Conservation (phyloP, 2,113 vertebrate species). For the Laterallus jamaicensis region DNA sequence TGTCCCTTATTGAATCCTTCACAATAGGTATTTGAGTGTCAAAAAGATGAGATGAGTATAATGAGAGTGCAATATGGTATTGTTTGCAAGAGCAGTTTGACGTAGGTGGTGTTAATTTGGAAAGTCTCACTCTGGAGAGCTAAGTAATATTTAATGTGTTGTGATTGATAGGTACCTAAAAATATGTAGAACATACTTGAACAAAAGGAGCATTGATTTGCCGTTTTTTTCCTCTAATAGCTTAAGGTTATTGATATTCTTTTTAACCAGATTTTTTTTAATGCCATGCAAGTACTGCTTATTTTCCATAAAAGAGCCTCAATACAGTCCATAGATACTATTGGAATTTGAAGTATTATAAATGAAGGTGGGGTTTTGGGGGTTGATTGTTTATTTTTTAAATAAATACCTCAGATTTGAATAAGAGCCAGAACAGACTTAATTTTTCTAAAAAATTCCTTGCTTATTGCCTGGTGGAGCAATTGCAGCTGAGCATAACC, state of each 20-base stretch:
- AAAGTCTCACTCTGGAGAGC: background rate
- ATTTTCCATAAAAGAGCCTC: background rate
- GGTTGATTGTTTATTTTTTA: too few species aligned
- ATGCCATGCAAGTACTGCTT: background rate
- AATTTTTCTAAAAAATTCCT: slow-evolving; percentile 1
- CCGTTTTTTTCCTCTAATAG: background rate
- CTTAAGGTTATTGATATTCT: background rate
- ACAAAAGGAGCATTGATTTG: slow-evolving; percentile 20
- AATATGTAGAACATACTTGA: background rate
- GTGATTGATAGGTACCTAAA: slow-evolving; percentile 15
- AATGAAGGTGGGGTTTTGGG: background rate
- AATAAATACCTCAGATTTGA: background rate
- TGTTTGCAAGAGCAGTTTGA: background rate
- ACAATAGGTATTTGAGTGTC: background rate
- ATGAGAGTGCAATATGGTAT: background rate
- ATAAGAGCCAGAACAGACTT: background rate
- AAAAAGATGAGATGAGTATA: background rate
- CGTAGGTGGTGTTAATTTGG: background rate
- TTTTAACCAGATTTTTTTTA: background rate
- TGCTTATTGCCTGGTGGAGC: background rate
- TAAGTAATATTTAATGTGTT: background rate
- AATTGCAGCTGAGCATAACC: background rate
- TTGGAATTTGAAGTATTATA: background rate
- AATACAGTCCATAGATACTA: background rate
- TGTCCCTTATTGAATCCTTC: background rate